Conservation (phyloP, 2,113 vertebrate genomes). For the Eretmochelys imbricata region DNA sequence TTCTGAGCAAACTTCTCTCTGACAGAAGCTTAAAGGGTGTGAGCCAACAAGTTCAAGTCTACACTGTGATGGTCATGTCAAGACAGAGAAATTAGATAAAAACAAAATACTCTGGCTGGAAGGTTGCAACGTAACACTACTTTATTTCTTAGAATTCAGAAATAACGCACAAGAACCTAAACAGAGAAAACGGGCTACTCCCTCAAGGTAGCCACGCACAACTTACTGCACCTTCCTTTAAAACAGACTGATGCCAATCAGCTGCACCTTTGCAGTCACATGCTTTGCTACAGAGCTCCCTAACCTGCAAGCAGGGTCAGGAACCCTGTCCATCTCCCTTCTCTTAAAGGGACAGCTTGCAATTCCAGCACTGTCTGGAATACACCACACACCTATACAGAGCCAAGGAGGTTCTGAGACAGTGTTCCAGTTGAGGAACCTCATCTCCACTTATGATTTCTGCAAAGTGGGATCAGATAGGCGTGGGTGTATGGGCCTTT, state of each 20-base stretch:
- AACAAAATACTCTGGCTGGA: too few species aligned
- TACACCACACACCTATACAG: not conserved
- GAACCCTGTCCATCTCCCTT: not conserved
- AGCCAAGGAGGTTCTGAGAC: not conserved
- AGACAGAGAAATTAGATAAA: too few species aligned
- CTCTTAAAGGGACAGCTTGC: not conserved
- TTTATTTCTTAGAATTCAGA: too few species aligned
- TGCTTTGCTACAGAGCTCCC: too few species aligned
- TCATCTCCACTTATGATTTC: not conserved
- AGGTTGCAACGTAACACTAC: too few species aligned
- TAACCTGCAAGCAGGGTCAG: not conserved
- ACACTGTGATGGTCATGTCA: not conserved
- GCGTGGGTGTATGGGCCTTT: not conserved
- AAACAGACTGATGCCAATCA: too few species aligned
- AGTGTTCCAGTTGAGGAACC: not conserved
- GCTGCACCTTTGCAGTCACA: too few species aligned
- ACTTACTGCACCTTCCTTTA: too few species aligned
- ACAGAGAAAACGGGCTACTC: too few species aligned
- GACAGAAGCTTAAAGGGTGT: accelerated
- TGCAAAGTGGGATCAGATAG: not conserved
- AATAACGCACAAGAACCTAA: too few species aligned
- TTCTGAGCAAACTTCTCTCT: not conserved
- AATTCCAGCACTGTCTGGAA: not conserved
- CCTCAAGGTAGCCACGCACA: too few species aligned
- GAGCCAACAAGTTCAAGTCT: not conserved